A percentile compares a stretch with the other conserved stretches of the same genome.
Conservation (phyloP, 2,797 vertebrate genomes). For the Phalanger gymnotis region DNA sequence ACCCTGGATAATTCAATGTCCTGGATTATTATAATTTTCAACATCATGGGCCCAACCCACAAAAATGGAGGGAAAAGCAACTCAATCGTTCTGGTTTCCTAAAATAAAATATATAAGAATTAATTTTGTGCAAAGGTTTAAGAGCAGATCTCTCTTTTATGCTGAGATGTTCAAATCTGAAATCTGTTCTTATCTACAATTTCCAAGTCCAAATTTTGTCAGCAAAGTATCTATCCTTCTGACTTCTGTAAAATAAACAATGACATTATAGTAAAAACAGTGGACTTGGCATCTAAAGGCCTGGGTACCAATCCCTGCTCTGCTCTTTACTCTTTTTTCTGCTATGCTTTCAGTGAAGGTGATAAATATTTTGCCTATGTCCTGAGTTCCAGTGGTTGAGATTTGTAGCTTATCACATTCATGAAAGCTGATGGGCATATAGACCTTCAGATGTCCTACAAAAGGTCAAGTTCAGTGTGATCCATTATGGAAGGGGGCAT, state of each 20-base stretch:
- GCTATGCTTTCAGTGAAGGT: slow-evolving; percentile 96
- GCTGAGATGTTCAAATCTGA: background rate
- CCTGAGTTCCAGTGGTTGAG: slow-evolving; percentile 96
- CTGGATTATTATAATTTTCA: background rate
- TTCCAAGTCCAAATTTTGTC: background rate
- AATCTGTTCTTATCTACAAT: background rate
- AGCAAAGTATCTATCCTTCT: background rate
- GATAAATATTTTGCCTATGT: slow-evolving; percentile 96
- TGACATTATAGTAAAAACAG: background rate
- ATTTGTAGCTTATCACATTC: slow-evolving; percentile 98
- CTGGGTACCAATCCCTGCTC: background rate
- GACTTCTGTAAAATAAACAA: background rate
- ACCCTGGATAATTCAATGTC: background rate
- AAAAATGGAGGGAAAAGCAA: background rate
- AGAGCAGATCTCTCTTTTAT: background rate
- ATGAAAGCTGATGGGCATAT: slow-evolving; percentile 91
- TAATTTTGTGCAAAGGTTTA: background rate
- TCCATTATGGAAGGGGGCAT: slow-evolving; percentile 97
- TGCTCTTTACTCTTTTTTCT: slow-evolving; percentile 77
- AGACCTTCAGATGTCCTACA: slow-evolving; percentile 92
- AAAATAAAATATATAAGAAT: background rate
- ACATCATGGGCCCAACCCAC: background rate
- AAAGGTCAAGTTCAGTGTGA: slow-evolving; percentile 98
- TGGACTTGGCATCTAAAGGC: background rate
- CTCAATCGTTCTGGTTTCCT: background rate